Conservation (phyloP, 2,797 vertebrate genomes). For the Sebastes taczanowskii region DNA sequence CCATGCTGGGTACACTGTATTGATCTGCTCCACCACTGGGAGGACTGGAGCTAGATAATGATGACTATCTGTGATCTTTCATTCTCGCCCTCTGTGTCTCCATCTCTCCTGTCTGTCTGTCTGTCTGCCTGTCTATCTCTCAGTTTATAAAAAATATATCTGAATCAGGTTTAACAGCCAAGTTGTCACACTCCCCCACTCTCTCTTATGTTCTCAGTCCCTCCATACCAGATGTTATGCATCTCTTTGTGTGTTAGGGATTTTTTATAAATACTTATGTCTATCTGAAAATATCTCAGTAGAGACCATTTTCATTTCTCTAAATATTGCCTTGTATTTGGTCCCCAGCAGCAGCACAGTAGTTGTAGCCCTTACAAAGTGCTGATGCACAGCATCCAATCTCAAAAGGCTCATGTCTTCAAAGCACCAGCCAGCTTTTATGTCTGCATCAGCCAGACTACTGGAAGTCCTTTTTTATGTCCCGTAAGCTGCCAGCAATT, state of each 20-base stretch:
- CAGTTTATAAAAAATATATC: background rate
- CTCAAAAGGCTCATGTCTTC: slow-evolving; percentile 54
- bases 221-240: background rate
- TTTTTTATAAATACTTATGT: slow-evolving; percentile 25
- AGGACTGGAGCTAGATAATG: slow-evolving; percentile 73
- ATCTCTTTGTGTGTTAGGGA: background rate
- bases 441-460: slow-evolving; percentile 52
- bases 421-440: slow-evolving; percentile 68
- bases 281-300: background rate
- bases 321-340: slow-evolving; percentile 19
- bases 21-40: slow-evolving; percentile 74
- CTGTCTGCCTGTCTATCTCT: background rate
- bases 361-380: slow-evolving; percentile 26
- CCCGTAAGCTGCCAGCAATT: slow-evolving; percentile 38
- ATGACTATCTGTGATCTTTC: slow-evolving; percentile 70
- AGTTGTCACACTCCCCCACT: background rate
- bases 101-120: slow-evolving; percentile 11
- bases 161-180: slow-evolving; percentile 21
- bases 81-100: slow-evolving; percentile 44
- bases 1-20: slow-evolving; percentile 65
- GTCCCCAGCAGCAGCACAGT: slow-evolving; percentile 5
- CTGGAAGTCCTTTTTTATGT: slow-evolving; percentile 55
- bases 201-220: background rate
- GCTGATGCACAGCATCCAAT: slow-evolving; percentile 35
- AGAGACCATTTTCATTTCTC: slow-evolving; percentile 1